Base-by-base conservation (phyloP, 1,140 invertebrate species). In the Cylas formicarius region DNA sequence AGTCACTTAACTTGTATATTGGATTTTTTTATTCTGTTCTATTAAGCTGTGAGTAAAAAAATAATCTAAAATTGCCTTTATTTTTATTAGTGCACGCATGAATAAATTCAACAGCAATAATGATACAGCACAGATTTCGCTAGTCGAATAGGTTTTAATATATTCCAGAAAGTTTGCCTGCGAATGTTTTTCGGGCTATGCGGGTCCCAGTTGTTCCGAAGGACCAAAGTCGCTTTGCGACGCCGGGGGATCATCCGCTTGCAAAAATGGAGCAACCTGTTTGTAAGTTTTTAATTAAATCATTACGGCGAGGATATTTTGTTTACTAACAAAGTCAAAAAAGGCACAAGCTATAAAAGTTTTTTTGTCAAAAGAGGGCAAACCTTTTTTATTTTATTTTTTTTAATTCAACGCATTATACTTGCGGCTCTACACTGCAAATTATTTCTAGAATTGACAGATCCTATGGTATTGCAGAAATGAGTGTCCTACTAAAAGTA, bases 221-320 rank as follows among this genome's bases (percentile, higher is more conserved):
- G 84, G 84, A 4, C 81, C 82, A 0, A 60, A 56, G 31, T 65
- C 61, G 7, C 71, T 84, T 26, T 88, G 84, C 60, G 70, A 72
- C 22, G 67, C 72, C 33, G 72, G 74, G 29, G 72, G 73, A 23
- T 70, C 71, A 39, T 75, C 76, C 48, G 72, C 79, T 50, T 87
- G 85, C 62, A 74, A 78, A 66, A 86, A 86, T 58, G 80, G 77
- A 24, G 84, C 80, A 45, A 78, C 73, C 24, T 88, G 85, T 77
- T 80, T 80, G 84, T 86, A 74, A 73, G 69, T 68, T 10, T 10
- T 18, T 37, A 20, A 5, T 9, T 34, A 16, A 16, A n/a, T n/a
- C n/a, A n/a, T n/a, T n/a, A n/a, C n/a, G n/a, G n/a, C n/a, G n/a
- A n/a, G n/a, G n/a, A n/a, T n/a, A n/a, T n/a, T n/a, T n/a, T n/a